phyloP scores from a whole-genome alignment of 2,888 invertebrate species.

The Drosophila cognata region DNA sequence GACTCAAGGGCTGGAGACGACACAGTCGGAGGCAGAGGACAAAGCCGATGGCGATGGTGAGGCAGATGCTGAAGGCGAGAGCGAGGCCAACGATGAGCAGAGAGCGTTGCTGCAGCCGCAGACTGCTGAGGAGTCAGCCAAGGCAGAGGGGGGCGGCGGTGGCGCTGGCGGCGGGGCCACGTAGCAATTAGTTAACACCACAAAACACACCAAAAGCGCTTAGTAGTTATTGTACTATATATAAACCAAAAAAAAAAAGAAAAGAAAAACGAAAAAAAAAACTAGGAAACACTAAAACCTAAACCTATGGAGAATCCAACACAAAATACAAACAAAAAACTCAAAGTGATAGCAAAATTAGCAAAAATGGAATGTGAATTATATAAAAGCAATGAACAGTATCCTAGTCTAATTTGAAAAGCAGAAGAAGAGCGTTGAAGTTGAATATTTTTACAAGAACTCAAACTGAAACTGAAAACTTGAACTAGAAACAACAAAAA shows the following conservation, averaged over 20 bases:
- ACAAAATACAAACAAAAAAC: constrained; percentile 55
- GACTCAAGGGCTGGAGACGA: constrained; percentile 64
- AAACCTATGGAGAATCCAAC: constrained; percentile 36
- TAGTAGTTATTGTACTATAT: constrained; percentile 62
- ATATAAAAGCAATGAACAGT: constrained; percentile 84
- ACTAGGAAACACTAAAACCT: constrained; percentile 8
- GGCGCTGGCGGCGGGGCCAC: constrained; percentile 70
- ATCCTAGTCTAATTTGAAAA: constrained; percentile 78
- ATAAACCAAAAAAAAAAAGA: constrained; percentile 23
- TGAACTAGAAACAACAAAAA: constrained; percentile 34
- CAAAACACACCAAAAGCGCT: constrained; percentile 65
- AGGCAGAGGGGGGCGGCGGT: constrained; percentile 32
- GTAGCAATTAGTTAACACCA: constrained; percentile 82
- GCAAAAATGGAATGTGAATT: constrained; percentile 83
- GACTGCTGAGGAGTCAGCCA: constrained; percentile 34
- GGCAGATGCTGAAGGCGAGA: constrained; percentile 63
- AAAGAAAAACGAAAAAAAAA: background rate
- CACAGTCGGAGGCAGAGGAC: constrained; percentile 30
- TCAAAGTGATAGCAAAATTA: constrained; percentile 79
- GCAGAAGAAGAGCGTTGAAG: constrained; percentile 55
- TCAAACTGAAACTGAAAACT: constrained; percentile 42
- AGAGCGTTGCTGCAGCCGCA: constrained; percentile 80
- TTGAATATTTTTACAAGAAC: constrained; percentile 73
- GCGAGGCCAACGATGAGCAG: constrained; percentile 84
- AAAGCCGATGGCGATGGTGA: constrained; percentile 74